Base-by-base conservation (phyloP, 2,888 invertebrate genomes). In the Cheilosia variabilis region DNA sequence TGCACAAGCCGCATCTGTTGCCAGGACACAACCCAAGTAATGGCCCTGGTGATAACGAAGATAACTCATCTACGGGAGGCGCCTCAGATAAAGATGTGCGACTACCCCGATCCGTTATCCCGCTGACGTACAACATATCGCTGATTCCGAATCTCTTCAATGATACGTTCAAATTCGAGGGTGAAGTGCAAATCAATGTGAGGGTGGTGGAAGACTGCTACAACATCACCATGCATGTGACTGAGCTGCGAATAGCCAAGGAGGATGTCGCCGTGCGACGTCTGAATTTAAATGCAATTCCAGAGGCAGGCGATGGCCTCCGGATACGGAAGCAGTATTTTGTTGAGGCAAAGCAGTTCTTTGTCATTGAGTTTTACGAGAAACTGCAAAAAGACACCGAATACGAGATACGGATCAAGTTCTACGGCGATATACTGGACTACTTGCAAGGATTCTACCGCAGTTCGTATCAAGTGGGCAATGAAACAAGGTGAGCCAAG, bases 371-470 rank as follows among this genome's bases (percentile, higher is more conserved):
- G 76, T 91, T 96, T 87, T 93, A 93, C 31, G 94, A 94, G 63
- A 91, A 92, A 27, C 90, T 97, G 81, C 92, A 93, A 87, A 93
- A 92, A 15, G 95, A 95, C 15, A 92, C 93, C 57, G 93, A 94
- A 86, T 97, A 97, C 90, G 92, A 94, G 65, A 90, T 98, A 87
- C 93, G 94, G 87, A 95, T 97, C 82, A 94, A 94, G 60, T 98
- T 95, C 89, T 93, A 93, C 5, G 97, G 97, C 0, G 93, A 94
- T 79, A 93, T 97, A 65, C 96, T 95, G 89, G 96, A 97, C 90
- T 94, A 95, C 87, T 92, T 97, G 43, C 95, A 95, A 89, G 97
- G 97, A 53, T 97, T 97, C 91, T 97, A 97, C 90, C 94, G 96
- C 88, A 97, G 96, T 92, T 96, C 96, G 0, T 97, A 97, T 91